Evolutionary conservation across 1,140 invertebrate species (phyloP), one percentile per base, ranked within the genome.

Genomic region (Oscheius sp.): DNA sequence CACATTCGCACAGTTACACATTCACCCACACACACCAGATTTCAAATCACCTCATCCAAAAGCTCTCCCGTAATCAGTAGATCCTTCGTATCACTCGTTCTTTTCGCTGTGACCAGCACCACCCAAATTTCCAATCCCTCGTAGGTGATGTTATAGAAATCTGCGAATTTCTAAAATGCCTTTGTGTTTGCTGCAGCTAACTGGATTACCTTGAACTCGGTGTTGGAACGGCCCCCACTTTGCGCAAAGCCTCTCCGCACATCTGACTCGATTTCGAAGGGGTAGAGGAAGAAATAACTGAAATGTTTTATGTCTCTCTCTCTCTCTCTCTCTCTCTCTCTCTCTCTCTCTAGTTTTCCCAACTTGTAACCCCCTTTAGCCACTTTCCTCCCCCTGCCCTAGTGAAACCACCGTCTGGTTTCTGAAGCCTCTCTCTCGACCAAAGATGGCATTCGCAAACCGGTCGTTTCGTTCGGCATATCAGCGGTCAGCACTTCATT

Each of bases 221-320:
- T 34, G 26, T 31, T 42, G 18, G 70, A 65, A 18, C 45, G 38
- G 20, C 70, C 70, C 52, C 62, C 42, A 31, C 66, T 62, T 31
- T 73, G 62, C 1, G 70, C 70, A 63, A 73, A 73, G 26, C 70
- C 70, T 73, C 70, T 65, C 59, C 70, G n/a, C 18, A 73, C 62
- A 46, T 73, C 70, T 36, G 59, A 64, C 49, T 63, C 61, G 68
- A 71, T 71, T 63, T 63, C 68, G 10, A 71, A 38, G 29, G 58
- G 68, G 52, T 46, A 71, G 34, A 71, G 62, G 28, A 63, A 23
- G 45, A 63, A 64, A 34, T 71, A 52, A 58, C 61, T 71, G 59
- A 61, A 71, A 71, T 58, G n/a, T 23, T 58, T 42, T 42, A 42
- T 42, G 38, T 42, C 38, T 42, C 38, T n/a, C n/a, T n/a, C n/a